phyloP scores from a whole-genome alignment of 2,888 invertebrate genomes.

The Saturnia japonica region DNA sequence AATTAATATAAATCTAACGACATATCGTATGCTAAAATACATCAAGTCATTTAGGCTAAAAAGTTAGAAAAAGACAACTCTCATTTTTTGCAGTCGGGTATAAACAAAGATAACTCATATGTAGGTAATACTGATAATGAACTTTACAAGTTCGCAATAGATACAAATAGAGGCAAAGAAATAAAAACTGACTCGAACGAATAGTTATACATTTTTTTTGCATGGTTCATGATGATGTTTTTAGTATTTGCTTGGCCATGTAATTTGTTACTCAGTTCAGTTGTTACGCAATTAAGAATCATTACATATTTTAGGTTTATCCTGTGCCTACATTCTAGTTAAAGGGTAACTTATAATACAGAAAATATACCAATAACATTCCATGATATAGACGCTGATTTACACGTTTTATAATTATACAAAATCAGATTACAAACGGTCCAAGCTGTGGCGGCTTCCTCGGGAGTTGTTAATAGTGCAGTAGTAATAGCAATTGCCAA shows the following conservation, averaged over 20 bases:
- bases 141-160: too few relatives aligned
- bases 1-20: too few relatives aligned
- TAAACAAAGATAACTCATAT: too few relatives aligned
- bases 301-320: not conserved
- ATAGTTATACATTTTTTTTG: not conserved
- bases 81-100: too few relatives aligned
- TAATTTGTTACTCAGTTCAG: not conserved
- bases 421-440: conserved; percentile 45
- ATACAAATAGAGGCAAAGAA: not conserved
- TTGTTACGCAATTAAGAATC: not conserved
- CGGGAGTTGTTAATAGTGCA: conserved; percentile 55
- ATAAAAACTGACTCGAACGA: not conserved
- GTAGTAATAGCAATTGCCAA: conserved; percentile 56
- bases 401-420: not conserved
- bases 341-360: not conserved
- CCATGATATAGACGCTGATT: not conserved
- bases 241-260: not conserved
- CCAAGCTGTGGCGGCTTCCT: conserved; percentile 59
- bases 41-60: too few relatives aligned
- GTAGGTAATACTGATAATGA: too few relatives aligned
- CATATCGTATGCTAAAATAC: too few relatives aligned
- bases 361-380: not conserved
- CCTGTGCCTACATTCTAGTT: not conserved
- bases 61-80: too few relatives aligned
- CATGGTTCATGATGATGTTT: not conserved